phyloP scores from a whole-genome alignment of 2,113 vertebrate genomes.

The Toxostoma redivivum region DNA sequence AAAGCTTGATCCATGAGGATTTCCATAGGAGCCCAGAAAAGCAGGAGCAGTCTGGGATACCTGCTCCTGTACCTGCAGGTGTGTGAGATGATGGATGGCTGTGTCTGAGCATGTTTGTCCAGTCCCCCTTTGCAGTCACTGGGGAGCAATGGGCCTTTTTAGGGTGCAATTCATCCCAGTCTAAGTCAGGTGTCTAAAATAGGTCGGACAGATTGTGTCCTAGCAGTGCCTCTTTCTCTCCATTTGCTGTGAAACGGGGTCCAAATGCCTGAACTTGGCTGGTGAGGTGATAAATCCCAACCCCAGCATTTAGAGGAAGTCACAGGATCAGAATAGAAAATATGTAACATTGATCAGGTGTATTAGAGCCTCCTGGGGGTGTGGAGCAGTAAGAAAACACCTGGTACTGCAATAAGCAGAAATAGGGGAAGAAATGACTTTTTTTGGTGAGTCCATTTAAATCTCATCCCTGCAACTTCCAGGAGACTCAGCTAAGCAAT shows the following conservation, averaged over 20 bases:
- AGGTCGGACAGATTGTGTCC: constrained; percentile 35
- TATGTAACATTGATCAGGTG: background rate
- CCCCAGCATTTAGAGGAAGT: background rate
- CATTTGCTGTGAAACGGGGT: background rate
- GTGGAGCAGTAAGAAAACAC: background rate
- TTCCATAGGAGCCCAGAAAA: background rate
- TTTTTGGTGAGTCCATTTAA: background rate
- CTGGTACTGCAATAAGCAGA: background rate
- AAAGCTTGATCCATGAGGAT: background rate
- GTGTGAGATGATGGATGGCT: background rate
- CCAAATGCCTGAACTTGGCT: background rate
- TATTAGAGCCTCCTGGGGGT: background rate
- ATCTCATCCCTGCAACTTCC: background rate
- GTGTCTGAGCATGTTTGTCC: background rate
- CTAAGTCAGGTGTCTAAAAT: background rate
- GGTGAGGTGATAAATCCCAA: background rate
- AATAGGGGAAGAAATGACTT: background rate
- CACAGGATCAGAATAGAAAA: background rate
- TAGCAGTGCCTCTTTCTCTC: constrained; percentile 29
- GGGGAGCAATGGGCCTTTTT: background rate
- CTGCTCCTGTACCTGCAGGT: background rate
- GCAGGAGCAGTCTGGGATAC: background rate
- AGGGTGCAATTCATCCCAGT: constrained; percentile 12
- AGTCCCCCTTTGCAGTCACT: background rate
- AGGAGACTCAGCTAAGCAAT: background rate